Evolutionary conservation across 1,140 invertebrate species (phyloP).

Genomic region (Pemphigus obesinymphae): DNA sequence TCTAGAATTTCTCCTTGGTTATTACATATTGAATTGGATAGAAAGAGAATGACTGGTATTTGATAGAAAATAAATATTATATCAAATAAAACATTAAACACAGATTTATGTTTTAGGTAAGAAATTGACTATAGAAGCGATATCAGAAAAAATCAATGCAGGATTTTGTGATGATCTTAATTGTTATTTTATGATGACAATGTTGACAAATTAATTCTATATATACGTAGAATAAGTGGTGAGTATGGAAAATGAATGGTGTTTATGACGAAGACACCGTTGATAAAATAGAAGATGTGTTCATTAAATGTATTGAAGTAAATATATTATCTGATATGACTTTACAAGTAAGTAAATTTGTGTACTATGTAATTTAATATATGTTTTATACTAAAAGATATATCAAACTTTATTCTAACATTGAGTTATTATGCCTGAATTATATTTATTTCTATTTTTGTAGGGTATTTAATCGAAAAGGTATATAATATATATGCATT

Average conservation of each 20-base stretch:
- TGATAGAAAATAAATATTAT: neutral
- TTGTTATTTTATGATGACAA: conserved; percentile 99
- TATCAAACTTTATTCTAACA: conserved; percentile 50
- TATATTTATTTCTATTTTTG: conserved; percentile 44
- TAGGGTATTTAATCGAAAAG: conserved; percentile 78
- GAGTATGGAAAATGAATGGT: conserved; percentile 83
- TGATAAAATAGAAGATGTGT: conserved; percentile 99
- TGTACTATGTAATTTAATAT: conserved; percentile 88
- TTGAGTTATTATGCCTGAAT: neutral
- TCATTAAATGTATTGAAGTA: conserved; percentile 95
- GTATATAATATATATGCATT: conserved; percentile 99
- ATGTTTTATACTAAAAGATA: too few relatives aligned
- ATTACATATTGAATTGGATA: conserved; percentile 93
- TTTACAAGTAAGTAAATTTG: conserved; percentile 70
- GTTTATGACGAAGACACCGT: conserved; percentile 79
- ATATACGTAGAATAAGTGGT: conserved; percentile 97
- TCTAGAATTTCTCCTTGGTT: conserved; percentile 97
- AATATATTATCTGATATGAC: conserved; percentile 99
- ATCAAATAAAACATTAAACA: neutral
- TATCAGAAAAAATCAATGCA: conserved; percentile 98
- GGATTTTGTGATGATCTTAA: conserved; percentile 99
- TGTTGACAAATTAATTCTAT: conserved; percentile 96
- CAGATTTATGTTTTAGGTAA: conserved; percentile 64
- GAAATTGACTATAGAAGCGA: conserved; percentile 99
- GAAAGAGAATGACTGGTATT: conserved; percentile 88